Percentiles rank a stretch among this genome's conserved stretches.
phyloP scores from a whole-genome alignment of 2,797 vertebrate species.

The Mus caroli region DNA sequence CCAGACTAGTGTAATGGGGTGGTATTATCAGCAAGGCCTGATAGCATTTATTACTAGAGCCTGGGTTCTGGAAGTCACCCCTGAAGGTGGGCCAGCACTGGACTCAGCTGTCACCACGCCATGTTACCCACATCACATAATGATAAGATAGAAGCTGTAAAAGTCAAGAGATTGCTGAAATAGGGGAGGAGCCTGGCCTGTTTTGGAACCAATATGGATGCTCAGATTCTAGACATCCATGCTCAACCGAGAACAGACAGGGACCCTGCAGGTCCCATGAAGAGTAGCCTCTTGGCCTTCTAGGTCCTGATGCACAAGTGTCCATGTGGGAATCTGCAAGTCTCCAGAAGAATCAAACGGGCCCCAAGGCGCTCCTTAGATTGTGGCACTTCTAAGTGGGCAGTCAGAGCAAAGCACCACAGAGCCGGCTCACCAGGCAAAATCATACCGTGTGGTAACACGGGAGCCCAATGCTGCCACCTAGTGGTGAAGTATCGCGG shows the following conservation, averaged over 20 bases:
- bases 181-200: background rate
- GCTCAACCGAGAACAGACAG: background rate
- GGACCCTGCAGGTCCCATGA: background rate
- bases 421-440: background rate
- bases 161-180: too few relatives aligned
- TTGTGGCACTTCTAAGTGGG: too few relatives aligned
- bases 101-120: background rate
- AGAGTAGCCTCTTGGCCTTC: background rate
- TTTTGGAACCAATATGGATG: background rate
- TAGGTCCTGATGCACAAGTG: background rate
- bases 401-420: background rate
- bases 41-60: rapidly evolving
- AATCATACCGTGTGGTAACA: too few relatives aligned
- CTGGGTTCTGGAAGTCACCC: background rate
- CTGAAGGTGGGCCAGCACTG: background rate
- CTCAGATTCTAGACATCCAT: background rate
- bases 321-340: background rate
- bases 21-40: too few relatives aligned
- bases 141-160: background rate
- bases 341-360: background rate
- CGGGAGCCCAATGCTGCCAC: background rate
- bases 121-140: too few relatives aligned
- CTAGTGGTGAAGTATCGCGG: rapidly evolving
- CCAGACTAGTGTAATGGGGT: background rate
- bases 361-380: background rate